Percentiles rank a stretch among this genome's conserved stretches.
phyloP scores from a whole-genome alignment of 2,113 vertebrate genomes.

The Brachionichthys hirsutus region DNA sequence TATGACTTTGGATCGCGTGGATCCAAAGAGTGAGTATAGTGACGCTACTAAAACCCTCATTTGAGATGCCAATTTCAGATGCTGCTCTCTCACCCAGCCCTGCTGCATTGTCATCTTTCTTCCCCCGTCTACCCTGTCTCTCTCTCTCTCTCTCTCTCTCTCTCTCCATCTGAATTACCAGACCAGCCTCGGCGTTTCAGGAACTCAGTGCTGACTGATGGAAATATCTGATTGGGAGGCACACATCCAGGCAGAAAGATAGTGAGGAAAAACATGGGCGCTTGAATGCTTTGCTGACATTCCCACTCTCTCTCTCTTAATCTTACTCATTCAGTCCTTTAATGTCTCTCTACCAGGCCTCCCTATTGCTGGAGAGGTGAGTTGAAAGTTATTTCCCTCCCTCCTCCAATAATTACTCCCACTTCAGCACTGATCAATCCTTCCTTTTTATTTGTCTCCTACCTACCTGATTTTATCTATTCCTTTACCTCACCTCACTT shows the following conservation, averaged over 20 bases:
- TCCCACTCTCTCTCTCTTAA: conserved; percentile 2
- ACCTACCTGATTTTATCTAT: neutral
- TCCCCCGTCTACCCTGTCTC: neutral
- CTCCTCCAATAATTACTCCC: conserved; percentile 8
- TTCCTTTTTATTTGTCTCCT: conserved; percentile 12
- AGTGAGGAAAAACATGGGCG: conserved; percentile 22
- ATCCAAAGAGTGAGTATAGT: conserved; percentile 10
- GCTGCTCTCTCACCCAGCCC: conserved; percentile 7
- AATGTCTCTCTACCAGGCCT: conserved; percentile 23
- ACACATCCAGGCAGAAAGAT: conserved; percentile 32
- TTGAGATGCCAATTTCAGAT: conserved; percentile 53
- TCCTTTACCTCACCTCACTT: neutral
- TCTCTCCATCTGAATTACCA: conserved; percentile 40
- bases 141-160: conserved; percentile 12
- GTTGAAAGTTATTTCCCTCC: conserved; percentile 21
- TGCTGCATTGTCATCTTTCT: conserved; percentile 11
- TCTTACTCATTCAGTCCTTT: conserved; percentile 11
- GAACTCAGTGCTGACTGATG: conserved; percentile 49
- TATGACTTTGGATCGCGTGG: conserved; percentile 23
- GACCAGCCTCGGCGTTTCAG: conserved; percentile 38
- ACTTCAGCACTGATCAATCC: conserved; percentile 2
- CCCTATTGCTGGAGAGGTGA: conserved; percentile 28
- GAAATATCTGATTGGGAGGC: conserved; percentile 54
- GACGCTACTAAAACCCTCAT: conserved; percentile 32
- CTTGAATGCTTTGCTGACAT: conserved; percentile 42